Percentiles rank a stretch among this genome's conserved stretches.
phyloP scores from a whole-genome alignment of 64 coral and sea anemone species.

The Stichodactyla mertensii region DNA sequence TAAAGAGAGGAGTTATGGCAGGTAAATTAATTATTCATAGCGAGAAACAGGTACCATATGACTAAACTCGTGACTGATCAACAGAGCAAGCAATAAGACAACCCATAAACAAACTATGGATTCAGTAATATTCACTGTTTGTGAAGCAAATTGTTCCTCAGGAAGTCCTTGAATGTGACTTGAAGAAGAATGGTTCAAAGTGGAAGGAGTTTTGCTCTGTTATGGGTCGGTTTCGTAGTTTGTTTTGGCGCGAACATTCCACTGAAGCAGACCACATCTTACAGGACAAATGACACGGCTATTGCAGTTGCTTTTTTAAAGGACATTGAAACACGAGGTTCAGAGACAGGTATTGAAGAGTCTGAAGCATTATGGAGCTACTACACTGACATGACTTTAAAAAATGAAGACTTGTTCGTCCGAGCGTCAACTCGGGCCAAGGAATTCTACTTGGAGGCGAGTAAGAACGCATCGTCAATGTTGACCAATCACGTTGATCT shows the following conservation, averaged over 20 bases:
- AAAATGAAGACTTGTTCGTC: slow-evolving; percentile 30
- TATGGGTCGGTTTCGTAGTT: not conserved
- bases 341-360: not conserved
- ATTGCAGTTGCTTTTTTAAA: slow-evolving; percentile 35
- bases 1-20: not conserved
- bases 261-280: not conserved
- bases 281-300: slow-evolving; percentile 21
- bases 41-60: not conserved
- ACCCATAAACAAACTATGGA: not conserved
- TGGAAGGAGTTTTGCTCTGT: not conserved
- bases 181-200: not conserved
- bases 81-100: not conserved
- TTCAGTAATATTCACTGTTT: not conserved
- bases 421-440: slow-evolving; percentile 28
- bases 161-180: not conserved
- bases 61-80: not conserved
- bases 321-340: slow-evolving; percentile 35
- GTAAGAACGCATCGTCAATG: slow-evolving; percentile 44
- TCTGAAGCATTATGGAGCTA: slow-evolving; percentile 40
- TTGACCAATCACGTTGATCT: slow-evolving; percentile 35
- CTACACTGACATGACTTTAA: slow-evolving; percentile 26
- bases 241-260: slow-evolving; percentile 2
- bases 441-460: slow-evolving; percentile 30
- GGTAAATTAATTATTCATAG: not conserved
- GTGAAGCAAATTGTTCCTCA: not conserved